phyloP scores from a whole-genome alignment of 2,113 vertebrate genomes.

The Sardina pilchardus region DNA sequence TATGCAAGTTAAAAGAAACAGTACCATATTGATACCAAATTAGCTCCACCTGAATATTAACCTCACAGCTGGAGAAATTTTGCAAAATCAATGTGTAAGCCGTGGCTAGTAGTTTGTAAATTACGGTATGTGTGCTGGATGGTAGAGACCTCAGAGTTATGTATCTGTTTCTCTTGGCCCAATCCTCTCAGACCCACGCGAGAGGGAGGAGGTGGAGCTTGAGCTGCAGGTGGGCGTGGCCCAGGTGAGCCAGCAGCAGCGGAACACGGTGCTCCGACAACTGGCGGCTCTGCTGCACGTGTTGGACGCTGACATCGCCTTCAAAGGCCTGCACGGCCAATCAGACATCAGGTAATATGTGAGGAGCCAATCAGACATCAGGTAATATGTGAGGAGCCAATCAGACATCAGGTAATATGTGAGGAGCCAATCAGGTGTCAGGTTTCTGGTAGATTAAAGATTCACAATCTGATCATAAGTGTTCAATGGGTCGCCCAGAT shows the following conservation, averaged over 20 bases:
- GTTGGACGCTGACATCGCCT: constrained; percentile 77
- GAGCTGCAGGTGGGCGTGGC: constrained; percentile 83
- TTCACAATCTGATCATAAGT: too few species aligned
- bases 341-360: constrained; percentile 85
- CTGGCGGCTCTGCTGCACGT: constrained; percentile 84
- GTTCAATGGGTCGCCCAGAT: neutral
- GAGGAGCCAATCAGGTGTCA: constrained; percentile 79
- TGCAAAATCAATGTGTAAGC: too few species aligned
- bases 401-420: constrained; percentile 85
- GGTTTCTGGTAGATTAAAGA: too few species aligned
- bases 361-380: constrained; percentile 79
- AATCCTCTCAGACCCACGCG: constrained; percentile 62
- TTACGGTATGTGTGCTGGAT: too few species aligned
- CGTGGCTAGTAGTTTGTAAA: too few species aligned
- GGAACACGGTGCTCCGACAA: constrained; percentile 81
- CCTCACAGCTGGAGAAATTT: too few species aligned
- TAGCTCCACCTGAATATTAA: too few species aligned
- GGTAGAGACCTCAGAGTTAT: neutral
- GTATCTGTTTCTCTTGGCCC: neutral
- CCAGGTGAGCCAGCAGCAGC: constrained; percentile 79
- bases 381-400: constrained; percentile 78
- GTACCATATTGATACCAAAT: too few species aligned
- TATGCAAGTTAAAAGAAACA: too few species aligned
- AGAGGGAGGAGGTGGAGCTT: constrained; percentile 82
- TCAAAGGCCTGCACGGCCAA: constrained; percentile 81